These are phyloP conservation scores for Girardinichthys multiradiatus DNA, from an alignment of 2,113 vertebrate species.

Conservation along the genomic window DNA sequence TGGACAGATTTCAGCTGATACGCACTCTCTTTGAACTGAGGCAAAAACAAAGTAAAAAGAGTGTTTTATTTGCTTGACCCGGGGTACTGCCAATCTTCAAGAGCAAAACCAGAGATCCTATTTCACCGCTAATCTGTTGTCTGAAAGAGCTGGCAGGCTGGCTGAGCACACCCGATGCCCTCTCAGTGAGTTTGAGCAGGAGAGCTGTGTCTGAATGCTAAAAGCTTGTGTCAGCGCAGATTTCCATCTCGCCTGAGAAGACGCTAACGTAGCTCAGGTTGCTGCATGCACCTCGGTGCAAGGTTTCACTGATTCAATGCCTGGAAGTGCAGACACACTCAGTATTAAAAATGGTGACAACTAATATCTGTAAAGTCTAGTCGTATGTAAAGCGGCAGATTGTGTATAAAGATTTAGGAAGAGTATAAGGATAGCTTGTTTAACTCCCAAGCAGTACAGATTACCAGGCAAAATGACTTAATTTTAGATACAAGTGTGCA, in stretches of 20 bases:
- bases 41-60: constrained; percentile 42
- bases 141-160: constrained; percentile 29
- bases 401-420: background rate
- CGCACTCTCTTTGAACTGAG: constrained; percentile 29
- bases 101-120: constrained; percentile 42
- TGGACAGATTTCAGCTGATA: constrained; percentile 2
- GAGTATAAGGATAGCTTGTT: background rate
- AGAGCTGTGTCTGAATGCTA: constrained; percentile 25
- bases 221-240: constrained; percentile 17
- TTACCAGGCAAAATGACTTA: background rate
- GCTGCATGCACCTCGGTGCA: constrained; percentile 1
- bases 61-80: constrained; percentile 55
- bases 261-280: background rate
- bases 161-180: constrained; percentile 17
- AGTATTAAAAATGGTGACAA: background rate
- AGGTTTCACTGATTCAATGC: background rate
- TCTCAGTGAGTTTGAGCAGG: constrained; percentile 5
- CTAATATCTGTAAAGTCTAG: background rate
- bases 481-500: background rate
- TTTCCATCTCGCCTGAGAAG: constrained; percentile 9
- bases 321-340: background rate
- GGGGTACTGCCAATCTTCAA: constrained; percentile 22
- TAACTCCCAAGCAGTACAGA: background rate
- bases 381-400: background rate
- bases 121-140: constrained; percentile 52